phyloP scores from a whole-genome alignment of 2,113 vertebrate genomes.

The Naja naja region DNA sequence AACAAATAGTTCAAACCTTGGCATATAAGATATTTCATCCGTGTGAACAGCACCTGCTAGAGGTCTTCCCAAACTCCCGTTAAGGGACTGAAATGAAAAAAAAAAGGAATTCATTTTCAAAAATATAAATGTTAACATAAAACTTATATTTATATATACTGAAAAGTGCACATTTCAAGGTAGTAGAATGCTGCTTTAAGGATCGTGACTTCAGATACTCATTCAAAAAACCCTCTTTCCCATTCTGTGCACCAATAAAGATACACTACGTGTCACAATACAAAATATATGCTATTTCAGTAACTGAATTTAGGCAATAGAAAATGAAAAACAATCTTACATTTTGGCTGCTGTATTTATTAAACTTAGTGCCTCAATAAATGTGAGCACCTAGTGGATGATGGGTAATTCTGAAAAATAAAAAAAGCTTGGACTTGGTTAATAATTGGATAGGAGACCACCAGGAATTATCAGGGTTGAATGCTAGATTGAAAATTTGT shows the following conservation, averaged over 20 bases:
- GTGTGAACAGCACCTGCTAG: conserved; percentile 53
- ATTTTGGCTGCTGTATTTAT: not conserved
- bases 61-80: conserved; percentile 43
- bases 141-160: not conserved
- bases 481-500: not conserved
- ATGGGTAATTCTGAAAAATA: not conserved
- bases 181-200: not conserved
- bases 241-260: not conserved
- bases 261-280: not conserved
- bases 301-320: not conserved
- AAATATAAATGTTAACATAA: not conserved
- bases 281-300: not conserved
- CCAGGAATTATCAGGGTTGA: not conserved
- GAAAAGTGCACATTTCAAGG: not conserved
- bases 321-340: not conserved
- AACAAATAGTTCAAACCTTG: conserved; percentile 53
- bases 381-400: not conserved
- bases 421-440: not conserved
- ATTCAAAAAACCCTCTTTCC: not conserved
- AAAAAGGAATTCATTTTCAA: not conserved
- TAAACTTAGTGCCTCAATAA: not conserved
- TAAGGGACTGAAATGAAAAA: conserved; percentile 27
- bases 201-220: not conserved
- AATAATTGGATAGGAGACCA: not conserved
- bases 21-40: conserved; percentile 72